Base-by-base conservation (phyloP, 2,113 vertebrate genomes). In the Collichthys lucidus region DNA sequence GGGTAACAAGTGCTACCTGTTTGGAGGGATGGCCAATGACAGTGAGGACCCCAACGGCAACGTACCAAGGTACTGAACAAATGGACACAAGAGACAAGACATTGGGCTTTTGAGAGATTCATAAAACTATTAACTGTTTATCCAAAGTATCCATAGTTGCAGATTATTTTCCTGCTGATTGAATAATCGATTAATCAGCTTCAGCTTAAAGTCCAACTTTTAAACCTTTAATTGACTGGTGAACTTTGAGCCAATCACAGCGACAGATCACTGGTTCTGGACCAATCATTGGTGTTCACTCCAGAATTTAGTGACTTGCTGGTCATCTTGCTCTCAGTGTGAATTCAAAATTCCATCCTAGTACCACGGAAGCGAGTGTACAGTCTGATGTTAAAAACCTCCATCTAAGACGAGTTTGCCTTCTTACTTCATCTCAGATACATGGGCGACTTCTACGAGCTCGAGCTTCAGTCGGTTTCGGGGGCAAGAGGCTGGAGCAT, bases 1-100 rank as follows among this genome's bases (percentile, higher is more conserved):
- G 77, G 96, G 96, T 24, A 97, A 96, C 89, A 98, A 96, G 74
- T 98, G 97, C 69, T 98, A 97, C 86, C 91, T 98, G 22, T 98
- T 98, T 19, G 97, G 97, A 64, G 97, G 97, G 8, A 89, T 98
- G 90, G 96, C 96, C 80, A 98, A 98, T 53, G 97, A 97, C 72
- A 98, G 97, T 2, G 97, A 98, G 76, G 97, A 98, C 83, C 95
- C 97, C 77, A 99, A 98, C 62, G 96, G 97, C 83, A 99, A 99
- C 0, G 89, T 98, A 72, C 97, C 96, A 84, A 96, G 97, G 98
- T 99, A 95, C 46, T 17, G 49, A 40, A 11, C 6, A 47, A 11
- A 46, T 14, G 31, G 17, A 52, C n/a, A 50, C 11, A 22, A 61
- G 16, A 57, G 47, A 6, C 14, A 6, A 0, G 1, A 9, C 29